Evolutionary conservation across 1,140 invertebrate genomes (phyloP).

Genomic region (Aphaenogaster ashmeadi): DNA sequence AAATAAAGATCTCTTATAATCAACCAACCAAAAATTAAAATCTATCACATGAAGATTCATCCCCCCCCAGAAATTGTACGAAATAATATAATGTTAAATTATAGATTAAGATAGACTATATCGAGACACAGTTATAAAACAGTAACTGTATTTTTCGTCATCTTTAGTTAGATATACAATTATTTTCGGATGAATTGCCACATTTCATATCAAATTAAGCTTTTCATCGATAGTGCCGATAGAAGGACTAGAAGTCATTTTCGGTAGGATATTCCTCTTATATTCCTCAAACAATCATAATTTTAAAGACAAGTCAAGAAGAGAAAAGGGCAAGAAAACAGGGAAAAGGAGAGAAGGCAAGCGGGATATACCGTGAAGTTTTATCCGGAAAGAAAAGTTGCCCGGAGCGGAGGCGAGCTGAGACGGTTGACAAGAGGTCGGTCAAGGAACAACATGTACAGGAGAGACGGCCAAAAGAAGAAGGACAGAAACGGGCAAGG

Average conservation of each 20-base stretch:
- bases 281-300: slow-evolving; percentile 26
- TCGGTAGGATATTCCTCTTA: background rate
- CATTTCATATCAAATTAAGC: slow-evolving; percentile 7
- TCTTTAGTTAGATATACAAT: background rate
- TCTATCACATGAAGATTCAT: background rate
- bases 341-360: slow-evolving; percentile 61
- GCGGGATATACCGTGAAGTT: slow-evolving; percentile 47
- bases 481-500: slow-evolving; percentile 50
- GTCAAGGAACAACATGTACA: slow-evolving; percentile 59
- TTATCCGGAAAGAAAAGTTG: slow-evolving; percentile 65
- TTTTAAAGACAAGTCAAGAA: slow-evolving; percentile 22
- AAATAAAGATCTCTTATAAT: slow-evolving; percentile 22
- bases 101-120: background rate
- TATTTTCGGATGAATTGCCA: background rate
- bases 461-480: slow-evolving; percentile 44
- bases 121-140: background rate
- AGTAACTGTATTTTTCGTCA: background rate
- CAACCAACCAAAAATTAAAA: background rate
- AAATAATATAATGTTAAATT: slow-evolving; percentile 8
- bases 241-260: background rate
- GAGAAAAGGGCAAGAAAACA: slow-evolving; percentile 50
- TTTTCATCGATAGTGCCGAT: background rate
- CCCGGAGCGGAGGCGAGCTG: slow-evolving; percentile 33
- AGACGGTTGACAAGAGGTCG: slow-evolving; percentile 66
- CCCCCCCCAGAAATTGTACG: background rate